A percentile compares a stretch with the other conserved stretches of the same genome.
Evolutionary conservation across 2,888 invertebrate genomes (phyloP).

Genomic region (Disparrhopalites patrizii): DNA sequence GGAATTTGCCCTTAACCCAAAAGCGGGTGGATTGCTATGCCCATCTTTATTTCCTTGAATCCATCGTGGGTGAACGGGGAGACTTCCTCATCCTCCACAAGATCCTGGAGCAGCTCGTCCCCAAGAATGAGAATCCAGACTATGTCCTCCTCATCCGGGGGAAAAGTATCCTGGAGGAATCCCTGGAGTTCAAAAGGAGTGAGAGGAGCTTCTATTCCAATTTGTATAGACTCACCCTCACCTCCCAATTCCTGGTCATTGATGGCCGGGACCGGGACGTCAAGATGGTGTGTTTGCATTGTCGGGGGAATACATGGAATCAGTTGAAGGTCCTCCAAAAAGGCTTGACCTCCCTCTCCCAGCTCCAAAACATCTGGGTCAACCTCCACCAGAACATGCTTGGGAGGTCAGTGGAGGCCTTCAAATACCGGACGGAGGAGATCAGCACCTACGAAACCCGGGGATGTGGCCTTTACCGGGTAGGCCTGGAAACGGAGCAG

Average conservation of each 20-base stretch:
- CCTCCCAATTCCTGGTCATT: slow-evolving; percentile 14
- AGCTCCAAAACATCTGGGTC: slow-evolving; percentile 1
- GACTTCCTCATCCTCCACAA: slow-evolving; percentile 11
- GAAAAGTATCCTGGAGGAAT: not conserved
- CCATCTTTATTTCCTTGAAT: slow-evolving; percentile 12
- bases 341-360: not conserved
- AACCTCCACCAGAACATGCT: slow-evolving; percentile 4
- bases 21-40: not conserved
- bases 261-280: not conserved
- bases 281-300: slow-evolving; percentile 18
- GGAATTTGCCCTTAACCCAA: not conserved
- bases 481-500: slow-evolving; percentile 5
- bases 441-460: not conserved
- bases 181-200: not conserved
- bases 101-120: not conserved
- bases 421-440: not conserved
- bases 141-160: slow-evolving; percentile 5
- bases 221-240: slow-evolving; percentile 12
- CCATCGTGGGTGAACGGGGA: slow-evolving; percentile 3
- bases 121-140: slow-evolving; percentile 4
- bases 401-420: not conserved
- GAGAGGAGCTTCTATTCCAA: slow-evolving; percentile 16
- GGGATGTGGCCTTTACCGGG: slow-evolving; percentile 17
- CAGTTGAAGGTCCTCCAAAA: not conserved
- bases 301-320: slow-evolving; percentile 1